Evolutionary conservation across 2,113 vertebrate species (phyloP).

Genomic region (Jacana jacana): DNA sequence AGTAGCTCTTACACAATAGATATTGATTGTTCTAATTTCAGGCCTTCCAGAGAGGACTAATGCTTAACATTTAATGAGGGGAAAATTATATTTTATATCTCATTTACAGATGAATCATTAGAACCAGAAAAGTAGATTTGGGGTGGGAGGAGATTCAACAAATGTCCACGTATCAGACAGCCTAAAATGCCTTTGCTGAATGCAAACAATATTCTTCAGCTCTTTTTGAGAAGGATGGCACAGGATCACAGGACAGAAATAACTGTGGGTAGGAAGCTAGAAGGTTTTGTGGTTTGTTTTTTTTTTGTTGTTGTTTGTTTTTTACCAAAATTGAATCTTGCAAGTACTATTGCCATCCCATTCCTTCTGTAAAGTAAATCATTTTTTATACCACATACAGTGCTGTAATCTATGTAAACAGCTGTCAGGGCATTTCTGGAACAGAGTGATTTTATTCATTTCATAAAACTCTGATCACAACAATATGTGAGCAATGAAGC

Average conservation of each 20-base stretch:
- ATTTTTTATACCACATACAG: neutral
- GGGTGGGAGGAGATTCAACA: neutral
- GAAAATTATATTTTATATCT: neutral
- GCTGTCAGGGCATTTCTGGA: neutral
- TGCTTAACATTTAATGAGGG: neutral
- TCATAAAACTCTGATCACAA: neutral
- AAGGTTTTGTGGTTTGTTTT: neutral
- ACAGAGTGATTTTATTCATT: neutral
- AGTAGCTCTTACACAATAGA: neutral
- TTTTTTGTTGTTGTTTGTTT: neutral
- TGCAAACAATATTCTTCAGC: neutral
- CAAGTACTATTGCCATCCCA: neutral
- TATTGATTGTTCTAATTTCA: slow-evolving; percentile 2
- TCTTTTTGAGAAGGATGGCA: neutral
- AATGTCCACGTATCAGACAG: neutral
- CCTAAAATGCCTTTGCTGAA: neutral
- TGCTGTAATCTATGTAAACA: neutral
- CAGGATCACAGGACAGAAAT: neutral
- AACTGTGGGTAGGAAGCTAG: neutral
- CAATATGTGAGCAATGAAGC: neutral
- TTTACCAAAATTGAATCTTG: neutral
- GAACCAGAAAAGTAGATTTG: neutral
- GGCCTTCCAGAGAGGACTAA: neutral
- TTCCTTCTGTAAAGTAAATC: neutral
- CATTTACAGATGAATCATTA: slow-evolving; percentile 9